Conservation (phyloP, 2,797 vertebrate species). For the Tinamus major region DNA sequence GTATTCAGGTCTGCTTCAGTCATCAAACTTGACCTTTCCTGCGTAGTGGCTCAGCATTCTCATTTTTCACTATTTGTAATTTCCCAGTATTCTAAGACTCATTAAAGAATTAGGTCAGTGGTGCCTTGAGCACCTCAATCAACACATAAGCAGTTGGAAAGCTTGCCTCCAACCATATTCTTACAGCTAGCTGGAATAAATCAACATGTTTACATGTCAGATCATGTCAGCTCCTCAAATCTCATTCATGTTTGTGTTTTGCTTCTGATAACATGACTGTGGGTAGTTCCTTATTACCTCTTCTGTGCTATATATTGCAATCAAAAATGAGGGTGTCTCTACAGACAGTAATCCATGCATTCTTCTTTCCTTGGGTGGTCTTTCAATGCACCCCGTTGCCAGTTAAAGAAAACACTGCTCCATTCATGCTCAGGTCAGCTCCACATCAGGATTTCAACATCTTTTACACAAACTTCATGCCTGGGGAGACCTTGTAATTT, state of each 20-base stretch:
- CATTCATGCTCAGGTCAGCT: slow-evolving; percentile 20
- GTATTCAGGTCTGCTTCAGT: neutral
- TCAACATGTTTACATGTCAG: slow-evolving; percentile 21
- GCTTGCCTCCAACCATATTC: neutral
- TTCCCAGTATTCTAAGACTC: slow-evolving; percentile 12
- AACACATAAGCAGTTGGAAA: slow-evolving; percentile 19
- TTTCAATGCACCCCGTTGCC: neutral
- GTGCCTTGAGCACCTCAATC: neutral
- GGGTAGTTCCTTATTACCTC: neutral
- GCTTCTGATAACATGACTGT: slow-evolving; percentile 33
- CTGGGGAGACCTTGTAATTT: neutral
- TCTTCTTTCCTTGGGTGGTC: neutral
- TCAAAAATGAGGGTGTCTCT: slow-evolving; percentile 30
- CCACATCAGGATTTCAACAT: neutral
- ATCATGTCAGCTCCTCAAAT: neutral
- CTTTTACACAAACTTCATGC: slow-evolving; percentile 5
- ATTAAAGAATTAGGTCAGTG: slow-evolving; percentile 29
- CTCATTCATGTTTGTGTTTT: neutral
- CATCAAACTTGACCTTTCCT: neutral
- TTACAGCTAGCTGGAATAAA: slow-evolving; percentile 37
- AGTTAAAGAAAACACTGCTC: slow-evolving; percentile 10
- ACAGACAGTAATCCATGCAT: slow-evolving; percentile 28
- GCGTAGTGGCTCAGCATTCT: neutral
- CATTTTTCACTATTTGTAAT: neutral
- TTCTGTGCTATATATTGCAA: slow-evolving; percentile 25